phyloP scores from a whole-genome alignment of 2,888 invertebrate species.

The Cephalotes varians region DNA sequence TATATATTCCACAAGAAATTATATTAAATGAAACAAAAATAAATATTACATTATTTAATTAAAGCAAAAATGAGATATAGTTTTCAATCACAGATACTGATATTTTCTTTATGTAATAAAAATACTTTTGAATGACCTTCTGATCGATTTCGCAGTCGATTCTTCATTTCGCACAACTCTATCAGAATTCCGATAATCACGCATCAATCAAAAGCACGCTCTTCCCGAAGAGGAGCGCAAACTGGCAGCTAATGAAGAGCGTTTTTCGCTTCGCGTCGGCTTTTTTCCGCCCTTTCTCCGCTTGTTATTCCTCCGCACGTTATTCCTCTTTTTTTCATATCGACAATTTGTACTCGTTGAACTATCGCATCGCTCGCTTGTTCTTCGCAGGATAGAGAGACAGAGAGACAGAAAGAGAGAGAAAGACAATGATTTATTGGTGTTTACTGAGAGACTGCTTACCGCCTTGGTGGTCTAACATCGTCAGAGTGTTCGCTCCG shows the following conservation, averaged over 20 bases:
- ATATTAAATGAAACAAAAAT: not conserved
- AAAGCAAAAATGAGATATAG: not conserved
- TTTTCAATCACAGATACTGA: not conserved
- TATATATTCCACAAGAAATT: not conserved
- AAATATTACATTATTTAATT: not conserved
- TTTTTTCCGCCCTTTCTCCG: slow-evolving; percentile 46
- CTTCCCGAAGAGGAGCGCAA: slow-evolving; percentile 20
- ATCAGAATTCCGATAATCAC: slow-evolving; percentile 3
- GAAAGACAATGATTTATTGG: slow-evolving; percentile 63
- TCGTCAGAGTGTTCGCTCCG: slow-evolving; percentile 95
- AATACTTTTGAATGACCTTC: not conserved
- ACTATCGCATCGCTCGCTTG: slow-evolving; percentile 48
- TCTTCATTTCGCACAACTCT: slow-evolving; percentile 7
- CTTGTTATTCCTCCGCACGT: slow-evolving; percentile 21
- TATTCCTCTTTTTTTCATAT: not conserved
- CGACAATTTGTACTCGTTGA: slow-evolving; percentile 14
- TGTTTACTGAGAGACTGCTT: slow-evolving; percentile 87
- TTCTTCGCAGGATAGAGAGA: slow-evolving; percentile 33
- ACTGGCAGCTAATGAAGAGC: slow-evolving; percentile 24
- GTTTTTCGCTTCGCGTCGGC: slow-evolving; percentile 18
- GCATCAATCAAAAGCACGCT: slow-evolving; percentile 14
- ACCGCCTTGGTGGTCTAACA: slow-evolving; percentile 98
- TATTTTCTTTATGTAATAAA: not conserved
- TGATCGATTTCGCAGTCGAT: slow-evolving; percentile 22
- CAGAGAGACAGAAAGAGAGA: slow-evolving; percentile 26